Conservation (phyloP, 1,140 invertebrate species). For the Aphis craccivora region DNA sequence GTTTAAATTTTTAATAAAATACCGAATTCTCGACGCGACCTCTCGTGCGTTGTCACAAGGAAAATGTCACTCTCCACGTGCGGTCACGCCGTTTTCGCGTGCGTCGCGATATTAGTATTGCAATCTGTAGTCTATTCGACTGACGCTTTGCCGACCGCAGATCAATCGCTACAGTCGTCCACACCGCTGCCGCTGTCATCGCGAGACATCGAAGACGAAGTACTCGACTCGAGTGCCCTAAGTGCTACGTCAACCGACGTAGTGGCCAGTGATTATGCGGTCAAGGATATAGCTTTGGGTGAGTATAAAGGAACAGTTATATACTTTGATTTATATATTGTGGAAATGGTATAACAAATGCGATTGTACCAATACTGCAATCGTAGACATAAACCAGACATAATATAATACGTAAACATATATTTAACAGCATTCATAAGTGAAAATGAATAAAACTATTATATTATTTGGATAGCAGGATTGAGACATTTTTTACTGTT, state of each 20-base stretch:
- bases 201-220: neutral
- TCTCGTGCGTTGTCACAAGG: neutral
- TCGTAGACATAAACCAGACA: too few relatives aligned
- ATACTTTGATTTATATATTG: neutral
- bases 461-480: neutral
- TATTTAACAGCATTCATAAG: neutral
- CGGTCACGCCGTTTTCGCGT: neutral
- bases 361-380: neutral
- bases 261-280: neutral
- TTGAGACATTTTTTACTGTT: neutral
- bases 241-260: neutral
- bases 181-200: neutral
- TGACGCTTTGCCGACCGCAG: neutral
- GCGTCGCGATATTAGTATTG: neutral
- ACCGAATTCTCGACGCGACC: neutral
- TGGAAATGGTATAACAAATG: neutral
- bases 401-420: neutral
- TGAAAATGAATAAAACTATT: neutral
- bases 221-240: neutral
- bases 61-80: neutral
- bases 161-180: neutral
- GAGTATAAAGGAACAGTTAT: neutral
- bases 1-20: neutral
- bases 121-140: neutral
- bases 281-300: neutral